These are phyloP conservation scores for Bovichtus variegatus DNA, from an alignment of 2,797 vertebrate genomes.

Conservation along the genomic window DNA sequence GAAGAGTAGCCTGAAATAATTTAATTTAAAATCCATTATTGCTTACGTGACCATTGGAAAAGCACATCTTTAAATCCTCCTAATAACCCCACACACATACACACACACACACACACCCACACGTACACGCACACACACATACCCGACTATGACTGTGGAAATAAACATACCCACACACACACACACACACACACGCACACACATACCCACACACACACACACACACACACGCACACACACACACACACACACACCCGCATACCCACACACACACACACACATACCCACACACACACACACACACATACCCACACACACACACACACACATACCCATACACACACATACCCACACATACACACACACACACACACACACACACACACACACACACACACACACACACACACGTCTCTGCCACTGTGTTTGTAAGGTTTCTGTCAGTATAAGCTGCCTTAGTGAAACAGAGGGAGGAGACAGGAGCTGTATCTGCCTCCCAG, in stretches of 20 bases:
- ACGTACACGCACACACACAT: slow-evolving; percentile 18
- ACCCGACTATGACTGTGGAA: neutral
- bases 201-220: slow-evolving; percentile 6
- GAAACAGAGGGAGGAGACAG: slow-evolving; percentile 30
- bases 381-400: too few relatives aligned
- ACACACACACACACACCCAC: slow-evolving; percentile 26
- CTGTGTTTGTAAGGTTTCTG: slow-evolving; percentile 27
- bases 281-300: slow-evolving; percentile 70
- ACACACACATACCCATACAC: slow-evolving; percentile 7
- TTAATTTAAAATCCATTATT: slow-evolving; percentile 35
- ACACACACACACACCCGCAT: neutral
- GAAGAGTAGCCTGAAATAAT: slow-evolving; percentile 4
- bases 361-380: too few relatives aligned
- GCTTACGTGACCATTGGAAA: neutral
- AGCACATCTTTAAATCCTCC: slow-evolving; percentile 22
- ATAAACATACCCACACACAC: slow-evolving; percentile 3
- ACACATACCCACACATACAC: too few relatives aligned
- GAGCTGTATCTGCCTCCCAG: slow-evolving; percentile 54
- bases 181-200: neutral
- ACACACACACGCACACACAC: slow-evolving; percentile 56
- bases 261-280: slow-evolving; percentile 25
- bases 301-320: slow-evolving; percentile 22
- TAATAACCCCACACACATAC: neutral
- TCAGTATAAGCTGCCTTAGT: slow-evolving; percentile 34
- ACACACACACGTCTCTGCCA: neutral